Conservation (phyloP, 2,113 vertebrate genomes). For the Bucco capensis region DNA sequence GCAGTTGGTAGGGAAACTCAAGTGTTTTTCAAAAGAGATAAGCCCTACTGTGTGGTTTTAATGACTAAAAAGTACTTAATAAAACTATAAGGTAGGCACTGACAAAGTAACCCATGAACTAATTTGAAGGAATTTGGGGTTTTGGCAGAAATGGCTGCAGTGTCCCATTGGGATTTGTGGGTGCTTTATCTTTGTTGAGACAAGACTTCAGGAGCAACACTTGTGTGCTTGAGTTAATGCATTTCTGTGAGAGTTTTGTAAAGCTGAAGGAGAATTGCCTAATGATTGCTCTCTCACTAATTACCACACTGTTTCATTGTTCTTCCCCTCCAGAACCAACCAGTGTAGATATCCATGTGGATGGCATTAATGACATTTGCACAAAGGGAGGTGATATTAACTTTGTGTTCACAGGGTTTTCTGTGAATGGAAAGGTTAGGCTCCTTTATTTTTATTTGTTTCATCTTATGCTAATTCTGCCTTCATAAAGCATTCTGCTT, state of each 20-base stretch:
- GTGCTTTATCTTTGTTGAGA: not conserved
- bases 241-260: not conserved
- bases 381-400: conserved; percentile 97
- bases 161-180: not conserved
- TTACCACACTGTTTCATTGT: not conserved
- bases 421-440: conserved; percentile 88
- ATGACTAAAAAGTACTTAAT: not conserved
- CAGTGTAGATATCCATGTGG: conserved; percentile 91
- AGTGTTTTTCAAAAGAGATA: not conserved
- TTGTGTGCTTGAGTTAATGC: not conserved
- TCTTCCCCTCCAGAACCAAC: conserved; percentile 82
- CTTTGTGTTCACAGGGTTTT: conserved; percentile 96
- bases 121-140: not conserved
- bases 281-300: not conserved
- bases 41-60: not conserved
- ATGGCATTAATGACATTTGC: conserved; percentile 93
- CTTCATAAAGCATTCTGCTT: not conserved
- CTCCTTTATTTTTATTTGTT: not conserved
- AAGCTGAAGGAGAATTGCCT: not conserved
- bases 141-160: not conserved
- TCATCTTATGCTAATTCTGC: not conserved
- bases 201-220: not conserved
- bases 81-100: not conserved
- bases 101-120: not conserved
- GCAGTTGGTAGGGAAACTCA: not conserved